phyloP scores from a whole-genome alignment of 1,140 invertebrate genomes.

The Dendrolimus kikuchii region DNA sequence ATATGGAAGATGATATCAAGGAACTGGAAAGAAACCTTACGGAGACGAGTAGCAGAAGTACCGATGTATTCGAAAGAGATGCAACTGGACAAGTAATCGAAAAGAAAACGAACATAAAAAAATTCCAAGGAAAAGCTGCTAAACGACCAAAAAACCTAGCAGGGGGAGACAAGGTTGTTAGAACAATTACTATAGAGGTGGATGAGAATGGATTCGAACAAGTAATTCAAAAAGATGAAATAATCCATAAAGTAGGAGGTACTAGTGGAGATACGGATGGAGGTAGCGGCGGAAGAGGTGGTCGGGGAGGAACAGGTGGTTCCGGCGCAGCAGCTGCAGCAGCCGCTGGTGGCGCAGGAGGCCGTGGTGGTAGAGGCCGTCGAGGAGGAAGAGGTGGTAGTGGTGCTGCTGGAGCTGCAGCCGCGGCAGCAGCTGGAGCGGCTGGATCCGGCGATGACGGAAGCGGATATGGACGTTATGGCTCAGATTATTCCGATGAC shows the following conservation, averaged over 20 bases:
- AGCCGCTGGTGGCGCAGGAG: no score
- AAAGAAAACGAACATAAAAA: no score
- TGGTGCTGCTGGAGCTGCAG: no score
- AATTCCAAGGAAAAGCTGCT: no score
- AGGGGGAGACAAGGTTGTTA: slow-evolving; percentile 24
- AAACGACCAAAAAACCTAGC: neutral
- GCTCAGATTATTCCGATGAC: slow-evolving; percentile 5
- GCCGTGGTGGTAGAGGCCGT: no score
- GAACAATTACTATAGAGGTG: slow-evolving; percentile 29
- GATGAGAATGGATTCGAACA: slow-evolving; percentile 26
- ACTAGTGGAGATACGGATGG: neutral
- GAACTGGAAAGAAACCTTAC: neutral
- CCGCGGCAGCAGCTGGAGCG: no score
- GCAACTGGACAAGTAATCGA: neutral
- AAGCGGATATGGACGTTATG: neutral
- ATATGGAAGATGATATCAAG: neutral
- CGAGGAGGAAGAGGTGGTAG: no score
- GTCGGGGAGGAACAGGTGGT: neutral
- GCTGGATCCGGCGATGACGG: no score
- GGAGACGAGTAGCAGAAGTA: neutral
- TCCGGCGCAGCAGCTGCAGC: neutral
- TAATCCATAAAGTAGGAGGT: slow-evolving; percentile 14
- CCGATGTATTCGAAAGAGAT: slow-evolving; percentile 13
- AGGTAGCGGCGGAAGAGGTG: neutral
- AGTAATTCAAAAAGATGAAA: slow-evolving; percentile 37